phyloP scores from a whole-genome alignment of 2,113 vertebrate genomes.

The Garra rufa region DNA sequence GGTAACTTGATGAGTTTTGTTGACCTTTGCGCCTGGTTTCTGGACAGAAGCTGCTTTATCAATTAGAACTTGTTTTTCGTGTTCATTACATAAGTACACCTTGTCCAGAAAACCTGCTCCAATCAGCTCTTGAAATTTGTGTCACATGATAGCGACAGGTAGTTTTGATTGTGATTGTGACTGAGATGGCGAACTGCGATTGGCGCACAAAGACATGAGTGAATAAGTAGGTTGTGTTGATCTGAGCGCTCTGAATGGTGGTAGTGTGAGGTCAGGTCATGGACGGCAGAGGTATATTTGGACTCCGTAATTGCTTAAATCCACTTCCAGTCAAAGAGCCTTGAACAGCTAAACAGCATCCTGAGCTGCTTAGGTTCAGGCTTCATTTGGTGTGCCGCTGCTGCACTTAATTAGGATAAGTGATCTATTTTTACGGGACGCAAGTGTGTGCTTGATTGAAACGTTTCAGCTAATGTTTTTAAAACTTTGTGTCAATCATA shows the following conservation, averaged over 20 bases:
- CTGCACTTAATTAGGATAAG: slow-evolving; percentile 51
- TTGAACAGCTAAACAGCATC: slow-evolving; percentile 67
- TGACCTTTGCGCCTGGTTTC: not conserved
- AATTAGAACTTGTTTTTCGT: not conserved
- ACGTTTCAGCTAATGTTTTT: not conserved
- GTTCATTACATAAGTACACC: not conserved
- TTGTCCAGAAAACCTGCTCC: not conserved
- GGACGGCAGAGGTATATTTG: slow-evolving; percentile 65
- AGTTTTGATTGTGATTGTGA: not conserved
- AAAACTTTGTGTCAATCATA: not conserved
- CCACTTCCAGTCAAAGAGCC: slow-evolving; percentile 64
- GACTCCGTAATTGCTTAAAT: slow-evolving; percentile 69
- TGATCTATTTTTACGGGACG: slow-evolving; percentile 47
- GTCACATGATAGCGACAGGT: not conserved
- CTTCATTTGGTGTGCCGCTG: slow-evolving; percentile 43
- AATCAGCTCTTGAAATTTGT: not conserved
- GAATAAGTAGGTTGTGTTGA: not conserved
- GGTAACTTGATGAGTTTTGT: not conserved
- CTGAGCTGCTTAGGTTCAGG: slow-evolving; percentile 56
- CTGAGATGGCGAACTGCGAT: not conserved
- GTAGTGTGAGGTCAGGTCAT: slow-evolving; percentile 38
- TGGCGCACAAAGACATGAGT: not conserved
- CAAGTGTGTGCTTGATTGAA: slow-evolving; percentile 4
- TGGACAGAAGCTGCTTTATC: not conserved
- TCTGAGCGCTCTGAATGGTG: slow-evolving; percentile 20